These are phyloP conservation scores for Tychaedon coryphoeus DNA, from an alignment of 2,113 vertebrate genomes.

Conservation along the genomic window DNA sequence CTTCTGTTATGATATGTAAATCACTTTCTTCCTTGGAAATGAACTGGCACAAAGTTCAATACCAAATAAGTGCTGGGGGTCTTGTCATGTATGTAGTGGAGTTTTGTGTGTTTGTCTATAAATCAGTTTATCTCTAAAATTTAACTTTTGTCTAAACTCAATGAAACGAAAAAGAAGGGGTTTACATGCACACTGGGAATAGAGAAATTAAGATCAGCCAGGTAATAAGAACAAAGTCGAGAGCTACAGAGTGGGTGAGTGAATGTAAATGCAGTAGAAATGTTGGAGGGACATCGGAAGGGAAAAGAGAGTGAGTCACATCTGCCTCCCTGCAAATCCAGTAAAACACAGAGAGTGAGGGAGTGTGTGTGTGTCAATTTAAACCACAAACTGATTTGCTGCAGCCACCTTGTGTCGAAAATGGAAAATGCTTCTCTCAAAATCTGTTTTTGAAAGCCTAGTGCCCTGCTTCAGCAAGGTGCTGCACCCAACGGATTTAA, in stretches of 20 bases:
- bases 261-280: neutral
- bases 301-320: neutral
- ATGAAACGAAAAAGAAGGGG: neutral
- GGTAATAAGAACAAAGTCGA: neutral
- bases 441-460: neutral
- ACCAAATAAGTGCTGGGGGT: neutral
- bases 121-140: neutral
- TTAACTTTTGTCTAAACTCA: neutral
- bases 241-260: neutral
- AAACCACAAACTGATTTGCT: neutral
- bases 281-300: neutral
- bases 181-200: neutral
- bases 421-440: neutral
- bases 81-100: neutral
- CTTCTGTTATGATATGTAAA: neutral
- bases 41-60: neutral
- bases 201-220: neutral
- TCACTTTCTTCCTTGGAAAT: neutral
- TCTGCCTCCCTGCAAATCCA: neutral
- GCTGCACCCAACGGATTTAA: rapidly evolving
- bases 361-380: neutral
- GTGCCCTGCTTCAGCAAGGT: neutral
- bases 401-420: slow-evolving; percentile 47
- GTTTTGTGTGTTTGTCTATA: neutral
- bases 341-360: neutral